Evolutionary conservation across 30 jellyfish, hydroid and myxozoan species (phyloP), one percentile per base, ranked within the genome.

Genomic region (Cassiopea andromeda): DNA sequence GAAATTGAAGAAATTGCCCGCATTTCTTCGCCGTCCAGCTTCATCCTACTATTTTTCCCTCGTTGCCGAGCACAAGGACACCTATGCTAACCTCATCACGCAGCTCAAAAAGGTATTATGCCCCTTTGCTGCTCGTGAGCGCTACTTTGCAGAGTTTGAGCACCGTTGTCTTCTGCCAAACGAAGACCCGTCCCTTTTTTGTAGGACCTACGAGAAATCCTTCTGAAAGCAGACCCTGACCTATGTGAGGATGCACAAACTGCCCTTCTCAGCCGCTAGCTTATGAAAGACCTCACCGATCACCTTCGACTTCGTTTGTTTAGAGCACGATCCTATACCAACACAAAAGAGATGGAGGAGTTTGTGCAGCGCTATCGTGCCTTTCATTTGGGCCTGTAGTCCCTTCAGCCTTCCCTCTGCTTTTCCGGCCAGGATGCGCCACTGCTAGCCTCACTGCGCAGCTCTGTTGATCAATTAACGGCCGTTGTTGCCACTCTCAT

Each of bases 121-220:
- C 69, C 84, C 84, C 46, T 13, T 43, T 18, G 69, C 38, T 75
- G 84, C 84, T 44, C 68, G 84, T 1, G 84, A 75, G 69, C 68
- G 12, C 19, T n/a, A n/a, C n/a, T n/a, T n/a, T n/a, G n/a, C n/a
- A n/a, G n/a, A n/a, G n/a, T n/a, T n/a, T n/a, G n/a, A n/a, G n/a
- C n/a, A n/a, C n/a, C n/a, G n/a, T n/a, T n/a, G n/a, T n/a, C n/a
- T n/a, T n/a, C n/a, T n/a, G n/a, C n/a, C n/a, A n/a, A n/a, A n/a
- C n/a, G n/a, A n/a, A n/a, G n/a, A n/a, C n/a, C n/a, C n/a, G n/a
- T 43, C 7, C 81, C 74, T 3, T 59, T 85, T 48, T 48, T 85
- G 8, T 85, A 81, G 93, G 88, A 85, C 15, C 57, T 85, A 75
- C n/a, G 19, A 75, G 81, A 85, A 48, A 16, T 85, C 13, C 76